Base-by-base conservation (phyloP, 2,113 vertebrate genomes). In the Alethe castanea region DNA sequence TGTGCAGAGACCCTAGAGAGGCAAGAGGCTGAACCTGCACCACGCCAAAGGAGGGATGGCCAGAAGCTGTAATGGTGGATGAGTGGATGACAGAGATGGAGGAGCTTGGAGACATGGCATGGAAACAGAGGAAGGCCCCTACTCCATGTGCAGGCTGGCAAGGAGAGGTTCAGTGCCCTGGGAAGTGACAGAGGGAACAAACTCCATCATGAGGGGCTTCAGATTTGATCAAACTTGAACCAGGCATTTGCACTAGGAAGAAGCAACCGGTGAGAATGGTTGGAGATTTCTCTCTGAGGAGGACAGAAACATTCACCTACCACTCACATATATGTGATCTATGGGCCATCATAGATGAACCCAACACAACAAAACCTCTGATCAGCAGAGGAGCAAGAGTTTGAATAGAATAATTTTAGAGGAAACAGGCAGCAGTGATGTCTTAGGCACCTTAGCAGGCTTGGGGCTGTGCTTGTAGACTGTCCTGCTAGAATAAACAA, bases 281-380 rank as follows among this genome's bases (percentile, higher is more conserved):
- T 86, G 44, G 22, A 64, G n/a, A 59, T 64, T 45, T 20, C 20
- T 16, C 19, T 76, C 42, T 56, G 38, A 23, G 25, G 11, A 82
- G 19, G 11, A 36, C 33, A 71, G 53, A 86, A 64, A 31, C 0
- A 3, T 33, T 62, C 38, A 53, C 22, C 42, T 74, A 18, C 14
- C 17, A 22, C 14, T 14, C 23, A 45, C 7, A 48, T 8, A 14
- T 8, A 28, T 13, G 14, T 17, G 14, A 28, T 62, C 36, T 52
- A 10, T 53, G 36, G 3, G 28, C 0, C 5, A 6, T 54, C 62
- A n/a, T 0, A 53, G 16, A 40, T 33, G 8, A 76, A 45, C 19
- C 4, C 17, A 91, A 33, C 8, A 40, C 19, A 52, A 28, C 5
- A 35, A 72, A 64, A 18, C 11, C 67, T 53, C 22, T 53, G 22